phyloP scores from a whole-genome alignment of 2,888 invertebrate genomes.

The Drosophila ustulata region DNA sequence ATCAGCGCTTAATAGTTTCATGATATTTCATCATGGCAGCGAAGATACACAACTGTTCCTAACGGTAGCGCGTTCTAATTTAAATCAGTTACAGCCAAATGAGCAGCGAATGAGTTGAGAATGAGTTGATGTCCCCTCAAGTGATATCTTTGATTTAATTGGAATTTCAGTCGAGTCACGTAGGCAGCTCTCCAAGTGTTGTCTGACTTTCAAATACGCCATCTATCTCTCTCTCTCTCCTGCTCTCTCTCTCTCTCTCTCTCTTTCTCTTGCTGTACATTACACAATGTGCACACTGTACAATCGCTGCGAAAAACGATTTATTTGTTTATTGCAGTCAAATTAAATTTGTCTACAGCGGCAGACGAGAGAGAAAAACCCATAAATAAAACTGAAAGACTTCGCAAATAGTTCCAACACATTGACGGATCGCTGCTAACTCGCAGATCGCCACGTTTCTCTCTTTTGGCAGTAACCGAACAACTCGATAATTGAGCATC shows the following conservation, averaged over 20 bases:
- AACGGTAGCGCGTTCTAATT: constrained; percentile 73
- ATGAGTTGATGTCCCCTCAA: constrained; percentile 14
- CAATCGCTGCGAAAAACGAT: constrained; percentile 7
- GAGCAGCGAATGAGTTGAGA: background rate
- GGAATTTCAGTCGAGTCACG: constrained; percentile 43
- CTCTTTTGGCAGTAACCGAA: background rate
- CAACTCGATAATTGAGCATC: constrained; percentile 12
- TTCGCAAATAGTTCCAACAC: constrained; percentile 29
- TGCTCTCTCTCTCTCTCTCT: background rate
- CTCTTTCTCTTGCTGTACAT: constrained; percentile 6
- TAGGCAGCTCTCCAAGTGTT: constrained; percentile 23
- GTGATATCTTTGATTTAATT: constrained; percentile 34
- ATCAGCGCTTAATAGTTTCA: constrained; percentile 16
- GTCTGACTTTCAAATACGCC: constrained; percentile 2
- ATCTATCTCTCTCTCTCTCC: background rate
- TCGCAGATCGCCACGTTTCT: background rate
- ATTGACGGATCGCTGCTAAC: constrained; percentile 36
- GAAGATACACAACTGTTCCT: constrained; percentile 34
- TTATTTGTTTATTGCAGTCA: constrained; percentile 18
- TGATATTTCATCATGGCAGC: constrained; percentile 15
- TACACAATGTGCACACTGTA: constrained; percentile 34
- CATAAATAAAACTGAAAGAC: constrained; percentile 6
- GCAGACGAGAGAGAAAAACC: constrained; percentile 19
- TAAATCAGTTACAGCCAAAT: constrained; percentile 32
- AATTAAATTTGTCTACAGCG: constrained; percentile 16